These are phyloP conservation scores for Hemistola chrysoprasaria DNA, from an alignment of 2,888 invertebrate genomes.

Conservation along the genomic window DNA sequence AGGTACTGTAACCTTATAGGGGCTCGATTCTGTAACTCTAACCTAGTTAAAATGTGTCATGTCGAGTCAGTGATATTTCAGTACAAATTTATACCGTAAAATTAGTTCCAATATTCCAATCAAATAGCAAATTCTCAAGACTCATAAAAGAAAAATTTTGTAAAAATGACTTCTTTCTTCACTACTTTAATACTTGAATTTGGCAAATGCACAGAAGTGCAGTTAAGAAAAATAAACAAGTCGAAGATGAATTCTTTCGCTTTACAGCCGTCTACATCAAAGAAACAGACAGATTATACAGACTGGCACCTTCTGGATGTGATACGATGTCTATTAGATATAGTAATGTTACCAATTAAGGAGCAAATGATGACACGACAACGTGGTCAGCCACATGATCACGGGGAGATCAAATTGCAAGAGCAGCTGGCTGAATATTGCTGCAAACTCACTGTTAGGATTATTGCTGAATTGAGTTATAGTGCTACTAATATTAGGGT, in stretches of 20 bases:
- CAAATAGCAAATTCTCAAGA: too few species aligned
- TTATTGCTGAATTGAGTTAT: conserved; percentile 91
- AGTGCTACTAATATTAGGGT: conserved; percentile 58
- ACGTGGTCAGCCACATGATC: conserved; percentile 69
- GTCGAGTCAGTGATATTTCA: too few species aligned
- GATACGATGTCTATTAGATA: conserved; percentile 89
- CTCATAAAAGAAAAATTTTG: too few species aligned
- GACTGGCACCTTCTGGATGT: conserved; percentile 91
- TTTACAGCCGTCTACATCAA: conserved; percentile 44
- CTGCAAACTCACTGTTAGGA: conserved; percentile 90
- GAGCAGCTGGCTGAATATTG: conserved; percentile 85
- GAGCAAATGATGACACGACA: conserved; percentile 75
- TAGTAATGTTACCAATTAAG: conserved; percentile 90
- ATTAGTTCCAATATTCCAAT: too few species aligned
- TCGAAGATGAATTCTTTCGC: too few species aligned
- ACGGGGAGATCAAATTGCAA: conserved; percentile 75
- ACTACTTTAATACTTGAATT: too few species aligned
- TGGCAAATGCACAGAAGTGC: too few species aligned
- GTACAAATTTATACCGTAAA: too few species aligned
- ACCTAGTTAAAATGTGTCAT: too few species aligned
- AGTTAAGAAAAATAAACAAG: too few species aligned
- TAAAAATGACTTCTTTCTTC: too few species aligned
- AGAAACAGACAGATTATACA: conserved; percentile 42
- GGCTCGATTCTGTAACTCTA: too few species aligned
- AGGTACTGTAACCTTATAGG: conserved; percentile 34